Base-by-base conservation (phyloP, 2,888 invertebrate genomes). In the Onchidella celtica region DNA sequence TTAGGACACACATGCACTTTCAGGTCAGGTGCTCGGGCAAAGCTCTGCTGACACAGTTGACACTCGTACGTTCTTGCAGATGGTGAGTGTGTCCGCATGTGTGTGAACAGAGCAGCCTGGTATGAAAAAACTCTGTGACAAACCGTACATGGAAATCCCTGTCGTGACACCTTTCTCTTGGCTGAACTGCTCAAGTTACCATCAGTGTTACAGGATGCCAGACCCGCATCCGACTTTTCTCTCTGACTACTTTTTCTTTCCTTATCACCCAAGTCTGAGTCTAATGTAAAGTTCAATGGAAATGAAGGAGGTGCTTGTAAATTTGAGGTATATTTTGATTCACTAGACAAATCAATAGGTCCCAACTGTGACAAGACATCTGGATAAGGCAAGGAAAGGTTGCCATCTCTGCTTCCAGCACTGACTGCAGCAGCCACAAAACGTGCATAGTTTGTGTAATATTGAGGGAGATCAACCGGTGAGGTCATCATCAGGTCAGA, bases 1-100 rank as follows among this genome's bases (percentile, higher is more conserved):
- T 89, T 88, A 3, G 87, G 87, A 3, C 88, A 85, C 9, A 87
- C 76, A 73, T 89, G 89, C 6, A 87, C 86, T 66, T 86, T 87
- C 1, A 87, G 84, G 14, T 87, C 84, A 34, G 86, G 85, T 57
- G 85, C 82, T 68, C 83, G 85, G 57, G 79, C 79, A 59, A 89
- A 89, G 9, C 81, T 77, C 59, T 87, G 86, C 17, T 84, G 86
- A 80, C 89, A 89, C 38, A 81, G 84, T 29, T 85, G 83, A 76
- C 89, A 89, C 29, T 80, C 47, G 79, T 84, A 86, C 0, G 87
- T 83, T n/a, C 82, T 75, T 2, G 63, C 61, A 4, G 87, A 83
- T 1, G 85, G 85, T 2, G 84, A 85, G 47, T 88, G 88, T n/a
- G 83, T 84, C 14, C 85, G 83, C 85, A 88, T 85, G 85, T 88